Evolutionary conservation across 2,888 invertebrate genomes (phyloP), one percentile per base, ranked within the genome.

Genomic region (Tigriopus californicus): DNA sequence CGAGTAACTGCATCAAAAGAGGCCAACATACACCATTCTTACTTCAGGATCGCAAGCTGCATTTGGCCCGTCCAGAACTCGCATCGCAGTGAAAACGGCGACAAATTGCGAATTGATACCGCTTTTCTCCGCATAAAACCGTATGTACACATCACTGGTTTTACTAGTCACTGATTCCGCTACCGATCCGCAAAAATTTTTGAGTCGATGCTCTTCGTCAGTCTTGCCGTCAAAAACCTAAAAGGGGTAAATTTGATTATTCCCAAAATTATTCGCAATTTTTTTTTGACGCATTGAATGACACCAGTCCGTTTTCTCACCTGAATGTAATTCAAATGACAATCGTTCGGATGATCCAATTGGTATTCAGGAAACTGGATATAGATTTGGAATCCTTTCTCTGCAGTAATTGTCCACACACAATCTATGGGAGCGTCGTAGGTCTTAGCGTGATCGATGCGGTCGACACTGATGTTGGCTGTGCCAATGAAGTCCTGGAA

Each of bases 121-220:
- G 25, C 76, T 76, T 40, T 76, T 73, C 62, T 80, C 80, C 0
- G 82, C 79, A 63, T 79, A 81, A 69, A 81, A 87, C 59, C 87
- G 75, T 20, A 90, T 75, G 66, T 83, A 80, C 70, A 88, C 78
- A 10, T 80, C 72, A 68, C 83, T 82, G 1, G 78, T 76, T 8
- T 74, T 74, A 1, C 85, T 81, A 25, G 75, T 74, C 13, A 86
- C 79, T 1, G 82, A 74, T 65, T 88, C 87, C 0, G 87, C 85
- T 22, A 87, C 82, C 4, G 87, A 86, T 0, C 89, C 88, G 68
- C 89, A 90, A 71, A 85, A 89, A 69, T 80, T 80, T 64, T 78
- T 80, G 60, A 80, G 67, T 62, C 77, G 72, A 42, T 64, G 63
- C 60, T 76, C 73, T 55, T 76, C 74, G 65, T 81, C 80, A 13